These are phyloP conservation scores for Eptesicus fuscus DNA, from an alignment of 2,113 vertebrate genomes.

Conservation along the genomic window DNA sequence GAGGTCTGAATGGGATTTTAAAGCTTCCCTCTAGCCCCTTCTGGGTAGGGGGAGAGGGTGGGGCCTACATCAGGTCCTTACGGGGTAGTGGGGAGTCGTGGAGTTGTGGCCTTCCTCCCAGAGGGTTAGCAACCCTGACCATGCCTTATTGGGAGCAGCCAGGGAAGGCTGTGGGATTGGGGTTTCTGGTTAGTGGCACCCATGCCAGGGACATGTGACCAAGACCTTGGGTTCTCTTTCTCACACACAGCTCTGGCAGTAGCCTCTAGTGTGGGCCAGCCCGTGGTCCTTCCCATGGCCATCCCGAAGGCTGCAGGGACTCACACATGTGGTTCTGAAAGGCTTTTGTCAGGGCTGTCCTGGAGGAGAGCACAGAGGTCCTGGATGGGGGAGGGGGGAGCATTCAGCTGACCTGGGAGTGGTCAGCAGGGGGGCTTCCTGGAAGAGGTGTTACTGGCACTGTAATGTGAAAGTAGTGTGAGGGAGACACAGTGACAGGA, in stretches of 20 bases:
- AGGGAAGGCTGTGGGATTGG: not conserved
- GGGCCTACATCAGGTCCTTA: not conserved
- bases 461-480: not conserved
- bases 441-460: not conserved
- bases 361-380: not conserved
- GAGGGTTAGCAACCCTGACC: not conserved
- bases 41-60: not conserved
- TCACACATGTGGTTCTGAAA: not conserved
- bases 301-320: not conserved
- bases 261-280: not conserved
- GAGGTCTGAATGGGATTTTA: not conserved
- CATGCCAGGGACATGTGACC: not conserved
- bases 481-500: not conserved
- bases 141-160: not conserved
- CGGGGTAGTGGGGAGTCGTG: rapidly evolving
- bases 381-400: not conserved
- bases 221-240: not conserved
- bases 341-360: not conserved
- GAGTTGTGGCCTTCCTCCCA: rapidly evolving
- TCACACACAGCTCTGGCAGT: not conserved
- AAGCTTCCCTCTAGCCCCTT: not conserved
- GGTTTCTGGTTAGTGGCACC: not conserved
- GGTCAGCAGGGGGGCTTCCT: not conserved
- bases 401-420: not conserved
- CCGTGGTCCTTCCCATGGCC: rapidly evolving